Conservation (phyloP, 2,797 vertebrate species). For the Varecia variegata region DNA sequence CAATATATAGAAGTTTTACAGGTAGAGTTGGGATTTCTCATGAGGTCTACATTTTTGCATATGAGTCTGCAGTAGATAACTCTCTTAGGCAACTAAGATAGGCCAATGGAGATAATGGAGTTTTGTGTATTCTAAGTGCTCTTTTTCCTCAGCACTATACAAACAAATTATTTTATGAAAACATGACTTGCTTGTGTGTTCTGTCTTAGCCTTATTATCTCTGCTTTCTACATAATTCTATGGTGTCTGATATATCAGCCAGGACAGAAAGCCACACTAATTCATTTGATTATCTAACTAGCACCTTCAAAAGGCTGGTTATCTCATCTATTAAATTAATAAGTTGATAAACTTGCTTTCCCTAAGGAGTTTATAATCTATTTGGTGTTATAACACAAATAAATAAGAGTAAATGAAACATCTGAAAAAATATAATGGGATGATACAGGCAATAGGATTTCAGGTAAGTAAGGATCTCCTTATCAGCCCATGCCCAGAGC, state of each 20-base stretch:
- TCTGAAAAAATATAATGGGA: neutral
- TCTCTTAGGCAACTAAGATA: neutral
- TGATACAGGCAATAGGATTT: neutral
- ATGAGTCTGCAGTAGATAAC: neutral
- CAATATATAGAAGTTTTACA: neutral
- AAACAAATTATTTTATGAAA: neutral
- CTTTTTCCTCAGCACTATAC: neutral
- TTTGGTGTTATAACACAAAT: neutral
- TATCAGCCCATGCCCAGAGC: neutral
- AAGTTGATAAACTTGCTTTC: neutral
- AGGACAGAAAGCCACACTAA: neutral
- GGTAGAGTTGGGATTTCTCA: neutral
- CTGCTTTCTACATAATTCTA: neutral
- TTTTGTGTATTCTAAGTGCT: neutral
- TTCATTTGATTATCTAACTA: neutral
- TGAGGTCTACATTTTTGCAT: neutral
- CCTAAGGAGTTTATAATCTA: neutral
- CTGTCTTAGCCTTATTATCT: neutral
- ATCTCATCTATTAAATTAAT: neutral
- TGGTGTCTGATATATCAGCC: neutral
- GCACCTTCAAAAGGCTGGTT: neutral
- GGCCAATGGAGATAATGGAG: neutral
- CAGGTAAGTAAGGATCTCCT: neutral
- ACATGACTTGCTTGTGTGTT: neutral
- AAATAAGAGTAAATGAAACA: neutral